Evolutionary conservation across 2,888 invertebrate genomes (phyloP), one percentile per base, ranked within the genome.

Genomic region (Agonum fuliginosum): DNA sequence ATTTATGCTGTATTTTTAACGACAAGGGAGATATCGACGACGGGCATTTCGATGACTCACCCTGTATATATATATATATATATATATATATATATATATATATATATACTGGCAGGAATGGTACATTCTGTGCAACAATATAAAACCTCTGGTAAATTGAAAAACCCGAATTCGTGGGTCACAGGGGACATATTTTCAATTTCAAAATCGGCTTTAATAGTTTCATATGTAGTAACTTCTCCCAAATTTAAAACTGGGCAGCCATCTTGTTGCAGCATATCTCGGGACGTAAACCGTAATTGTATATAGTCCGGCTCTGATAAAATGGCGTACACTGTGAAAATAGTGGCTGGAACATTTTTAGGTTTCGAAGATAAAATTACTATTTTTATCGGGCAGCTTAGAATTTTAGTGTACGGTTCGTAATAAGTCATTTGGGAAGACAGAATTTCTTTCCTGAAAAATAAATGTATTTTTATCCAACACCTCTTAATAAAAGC

Each of bases 91-190:
- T n/a, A n/a, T n/a, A n/a, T n/a, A n/a, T n/a, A n/a, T n/a, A n/a
- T n/a, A n/a, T n/a, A n/a, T n/a, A n/a, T n/a, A n/a, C n/a, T n/a
- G n/a, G n/a, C n/a, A n/a, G n/a, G n/a, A n/a, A n/a, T n/a, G n/a
- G n/a, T n/a, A n/a, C n/a, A n/a, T n/a, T n/a, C n/a, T n/a, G n/a
- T n/a, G n/a, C n/a, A n/a, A n/a, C n/a, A n/a, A n/a, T n/a, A n/a
- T n/a, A n/a, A n/a, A 78, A 84, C 84, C 77, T 73, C 41, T 3
- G 83, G 84, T 22, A 83, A 75, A 78, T 82, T 80, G 6, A 80
- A 19, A 62, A 83, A 84, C 3, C 81, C 83, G 65, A 79, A 83
- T 48, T 82, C 80, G 46, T 83, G 83, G 4, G 78, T 72, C 8
- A 80, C 80, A 12, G 78, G 67, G 0, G 82, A 80, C 3, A 62